Evolutionary conservation across 2,113 vertebrate genomes (phyloP), one percentile per base, ranked within the genome.

Genomic region (Turnix velox): DNA sequence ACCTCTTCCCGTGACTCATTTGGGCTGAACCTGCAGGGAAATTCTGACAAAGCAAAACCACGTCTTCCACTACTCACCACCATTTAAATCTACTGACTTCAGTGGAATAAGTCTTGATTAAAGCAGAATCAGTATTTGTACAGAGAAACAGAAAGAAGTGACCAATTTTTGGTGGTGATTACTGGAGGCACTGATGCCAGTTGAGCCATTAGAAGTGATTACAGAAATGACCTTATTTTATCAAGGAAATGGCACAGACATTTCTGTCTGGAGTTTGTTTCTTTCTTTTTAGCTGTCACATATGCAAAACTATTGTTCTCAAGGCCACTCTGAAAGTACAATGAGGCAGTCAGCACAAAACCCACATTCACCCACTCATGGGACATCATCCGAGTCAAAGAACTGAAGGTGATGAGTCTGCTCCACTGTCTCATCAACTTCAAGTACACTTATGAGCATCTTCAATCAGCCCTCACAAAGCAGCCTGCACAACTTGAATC

Each of bases 351-450:
- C 43, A 49, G 51, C 46, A 87, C 71, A 89, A 91, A 93, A 52
- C 35, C 33, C 54, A 45, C 7, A 22, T 37, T 71, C 92, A 63
- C 80, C 49, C 82, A 33, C 61, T 82, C 66, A 42, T 0, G 7
- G 75, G 55, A 12, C 43, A 48, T 43, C 84, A 88, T 62, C 35
- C 1, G 0, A 65, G 46, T 79, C 40, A 58, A 82, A 91, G 91
- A 79, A 66, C 35, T 0, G 7, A 31, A 10, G 0, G 0, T 0
- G 0, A 63, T 12, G 1, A 54, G 35, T 35, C 62, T 42, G 43
- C 62, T 88, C 58, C 35, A 1, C 73, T 82, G 95, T 89, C 84
- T 75, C 87, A 91, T 39, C 81, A 67, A 84, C 39, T 92, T 89
- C 87, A 84, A 92, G 91, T 27, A 72, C 63, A 43, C 91, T 82